Conservation (phyloP, 2,888 invertebrate genomes). For the Zootermopsis nevadensis region DNA sequence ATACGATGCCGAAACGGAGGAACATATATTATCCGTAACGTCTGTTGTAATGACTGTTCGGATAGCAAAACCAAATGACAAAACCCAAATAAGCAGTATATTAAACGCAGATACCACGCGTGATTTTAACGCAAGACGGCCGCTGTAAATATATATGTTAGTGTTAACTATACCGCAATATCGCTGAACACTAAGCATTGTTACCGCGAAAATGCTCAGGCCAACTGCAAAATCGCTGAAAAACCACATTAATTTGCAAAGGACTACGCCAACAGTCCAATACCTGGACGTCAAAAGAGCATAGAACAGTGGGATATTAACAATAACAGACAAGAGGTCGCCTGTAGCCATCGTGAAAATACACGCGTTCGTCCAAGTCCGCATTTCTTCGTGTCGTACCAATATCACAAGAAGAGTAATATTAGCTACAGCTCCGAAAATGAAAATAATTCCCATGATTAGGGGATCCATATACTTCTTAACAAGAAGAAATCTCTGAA, state of each 20-base stretch:
- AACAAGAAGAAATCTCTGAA: neutral
- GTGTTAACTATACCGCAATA: neutral
- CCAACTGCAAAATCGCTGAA: conserved; percentile 13
- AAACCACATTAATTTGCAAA: neutral
- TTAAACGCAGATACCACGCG: neutral
- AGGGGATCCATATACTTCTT: neutral
- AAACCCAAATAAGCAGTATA: neutral
- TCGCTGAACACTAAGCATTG: neutral
- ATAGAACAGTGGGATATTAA: neutral
- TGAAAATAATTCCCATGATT: neutral
- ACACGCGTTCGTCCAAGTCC: neutral
- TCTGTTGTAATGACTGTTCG: neutral
- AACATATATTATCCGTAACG: neutral
- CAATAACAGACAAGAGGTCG: neutral
- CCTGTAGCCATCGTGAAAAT: neutral
- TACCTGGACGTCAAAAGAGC: neutral
- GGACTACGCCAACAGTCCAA: neutral
- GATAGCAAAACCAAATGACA: conserved; percentile 8
- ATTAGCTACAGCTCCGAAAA: neutral
- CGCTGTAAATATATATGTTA: neutral
- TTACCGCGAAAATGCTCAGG: conserved; percentile 7
- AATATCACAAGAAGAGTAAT: neutral
- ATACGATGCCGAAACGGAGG: neutral
- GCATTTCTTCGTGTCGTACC: neutral
- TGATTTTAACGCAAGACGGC: neutral